Evolutionary conservation across 2,113 vertebrate species (phyloP), one percentile per base, ranked within the genome.

Genomic region (Galemys pyrenaicus): DNA sequence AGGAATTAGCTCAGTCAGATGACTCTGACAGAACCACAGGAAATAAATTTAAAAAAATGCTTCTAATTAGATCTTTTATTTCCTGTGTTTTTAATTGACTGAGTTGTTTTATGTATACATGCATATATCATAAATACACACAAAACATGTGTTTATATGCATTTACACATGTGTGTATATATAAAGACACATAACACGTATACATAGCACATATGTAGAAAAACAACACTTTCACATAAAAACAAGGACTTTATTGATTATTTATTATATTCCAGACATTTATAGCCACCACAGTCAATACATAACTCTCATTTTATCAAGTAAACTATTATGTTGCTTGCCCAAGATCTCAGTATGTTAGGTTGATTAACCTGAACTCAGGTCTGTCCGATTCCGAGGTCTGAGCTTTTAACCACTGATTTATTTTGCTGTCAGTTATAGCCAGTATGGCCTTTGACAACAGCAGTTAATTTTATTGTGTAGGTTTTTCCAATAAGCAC

Each of bases 231-330:
- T 3, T 49, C 56, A 70, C 8, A 75, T 82, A 51, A 73, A 88
- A 93, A 60, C 70, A 16, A 26, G 78, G 78, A 6, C 28, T 51
- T 32, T 56, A 30, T 73, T 91, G 54, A 46, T 49, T 93, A 3
- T 67, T 89, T 54, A 58, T 78, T 88, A 22, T 80, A 37, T 74
- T 74, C 19, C 67, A 80, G 37, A 73, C 7, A 5, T 95, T 90
- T 30, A 68, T 2, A 95, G 84, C 24, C 39, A 65, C n/a, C 73
- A 85, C 58, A 88, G 26, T 79, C 17, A 87, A 62, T 78, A 68
- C 60, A 78, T 81, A 77, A 92, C 88, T 73, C 39, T 60, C 26
- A 82, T 71, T 88, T 92, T 94, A 73, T 74, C 70, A 78, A 78
- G 24, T 37, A 73, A 78, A 49, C 5, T 65, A 41, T 91, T 60